These are phyloP conservation scores for Tetranychus piercei DNA, from an alignment of 2,888 invertebrate species.

Conservation along the genomic window DNA sequence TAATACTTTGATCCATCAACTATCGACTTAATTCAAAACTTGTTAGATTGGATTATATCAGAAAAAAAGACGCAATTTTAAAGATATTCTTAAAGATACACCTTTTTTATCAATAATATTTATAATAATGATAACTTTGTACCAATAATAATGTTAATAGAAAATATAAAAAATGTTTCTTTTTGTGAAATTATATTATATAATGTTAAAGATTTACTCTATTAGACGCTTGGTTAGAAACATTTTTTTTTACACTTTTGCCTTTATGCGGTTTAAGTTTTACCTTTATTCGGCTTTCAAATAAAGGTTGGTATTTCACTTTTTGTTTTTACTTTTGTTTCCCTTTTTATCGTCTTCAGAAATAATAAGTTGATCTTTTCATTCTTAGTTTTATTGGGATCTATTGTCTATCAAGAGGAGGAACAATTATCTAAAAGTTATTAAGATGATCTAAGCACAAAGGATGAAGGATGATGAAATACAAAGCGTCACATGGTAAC, in stretches of 20 bases:
- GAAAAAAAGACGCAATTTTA: neutral
- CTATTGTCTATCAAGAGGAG: neutral
- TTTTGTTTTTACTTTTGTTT: too few species aligned
- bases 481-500: neutral
- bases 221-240: too few species aligned
- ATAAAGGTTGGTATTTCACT: too few species aligned
- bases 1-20: neutral
- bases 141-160: neutral
- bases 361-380: neutral
- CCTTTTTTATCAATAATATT: constrained; percentile 4
- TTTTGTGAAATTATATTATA: too few species aligned
- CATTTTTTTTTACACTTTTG: too few species aligned
- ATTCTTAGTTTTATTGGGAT: neutral
- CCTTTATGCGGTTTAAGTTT: too few species aligned
- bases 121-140: neutral
- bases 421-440: neutral
- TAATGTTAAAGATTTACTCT: too few species aligned
- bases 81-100: neutral
- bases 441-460: neutral
- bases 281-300: too few species aligned
- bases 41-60: neutral
- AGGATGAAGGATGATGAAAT: neutral
- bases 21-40: too few species aligned
- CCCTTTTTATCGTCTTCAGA: too few species aligned
- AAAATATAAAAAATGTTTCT: too few species aligned